Percentiles rank a stretch among this genome's conserved stretches.
Conservation (phyloP, 2,888 invertebrate species). For the Papilio demoleus region DNA sequence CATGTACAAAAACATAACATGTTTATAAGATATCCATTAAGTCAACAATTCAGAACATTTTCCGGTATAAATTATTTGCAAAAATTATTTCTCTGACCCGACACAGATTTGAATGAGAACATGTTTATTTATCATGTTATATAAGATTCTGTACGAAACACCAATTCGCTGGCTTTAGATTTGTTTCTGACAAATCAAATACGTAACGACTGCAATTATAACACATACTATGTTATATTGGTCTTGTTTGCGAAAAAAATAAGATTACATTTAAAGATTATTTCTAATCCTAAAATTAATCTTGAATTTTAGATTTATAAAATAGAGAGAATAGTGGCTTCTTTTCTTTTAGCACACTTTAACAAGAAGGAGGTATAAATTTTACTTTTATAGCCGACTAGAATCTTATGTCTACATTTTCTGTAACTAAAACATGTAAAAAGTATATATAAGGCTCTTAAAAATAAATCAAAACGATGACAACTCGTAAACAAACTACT, state of each 20-base stretch:
- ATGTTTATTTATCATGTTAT: conserved; percentile 17
- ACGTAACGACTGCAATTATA: conserved; percentile 4
- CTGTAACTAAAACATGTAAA: no score
- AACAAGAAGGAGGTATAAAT: no score
- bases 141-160: conserved; percentile 4
- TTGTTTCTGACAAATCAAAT: conserved; percentile 11
- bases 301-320: no score
- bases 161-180: neutral
- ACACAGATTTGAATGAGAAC: conserved; percentile 7
- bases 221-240: neutral
- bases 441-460: no score
- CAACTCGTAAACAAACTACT: conserved; percentile 4
- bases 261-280: no score
- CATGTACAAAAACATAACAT: no score
- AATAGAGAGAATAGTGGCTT: neutral
- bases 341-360: no score
- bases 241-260: neutral
- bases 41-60: neutral
- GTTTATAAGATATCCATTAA: no score
- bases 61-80: no score
- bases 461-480: conserved; percentile 1
- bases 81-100: conserved; percentile 3
- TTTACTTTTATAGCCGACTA: no score
- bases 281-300: no score
- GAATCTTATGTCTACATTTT: neutral